A percentile compares a stretch with the other conserved stretches of the same genome.
phyloP scores from a whole-genome alignment of 2,888 invertebrate genomes.

The Patella depressa region DNA sequence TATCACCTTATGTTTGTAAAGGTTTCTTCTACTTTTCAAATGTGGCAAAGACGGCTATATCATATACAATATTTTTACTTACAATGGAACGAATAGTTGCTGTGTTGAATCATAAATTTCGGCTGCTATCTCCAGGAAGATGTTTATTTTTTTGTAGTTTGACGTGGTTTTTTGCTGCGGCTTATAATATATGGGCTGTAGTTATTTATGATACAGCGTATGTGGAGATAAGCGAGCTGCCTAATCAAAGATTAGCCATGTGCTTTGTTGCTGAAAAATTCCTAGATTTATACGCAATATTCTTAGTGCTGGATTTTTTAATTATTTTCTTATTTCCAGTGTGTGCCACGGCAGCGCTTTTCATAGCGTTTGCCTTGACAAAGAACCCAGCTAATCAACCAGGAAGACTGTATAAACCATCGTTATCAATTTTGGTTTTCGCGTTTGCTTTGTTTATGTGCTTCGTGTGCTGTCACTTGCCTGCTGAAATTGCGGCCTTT shows the following conservation, averaged over 20 bases:
- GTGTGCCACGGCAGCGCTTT: conserved; percentile 30
- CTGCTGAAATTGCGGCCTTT: conserved; percentile 53
- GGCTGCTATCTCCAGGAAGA: conserved; percentile 40
- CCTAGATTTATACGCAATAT: conserved; percentile 45
- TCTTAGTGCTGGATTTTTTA: conserved; percentile 49
- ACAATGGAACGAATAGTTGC: conserved; percentile 44
- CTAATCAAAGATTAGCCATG: conserved; percentile 28
- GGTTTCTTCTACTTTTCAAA: conserved; percentile 51
- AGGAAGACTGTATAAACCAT: conserved; percentile 34
- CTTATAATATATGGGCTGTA: conserved; percentile 66
- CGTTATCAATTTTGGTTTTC: conserved; percentile 39
- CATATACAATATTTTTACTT: conserved; percentile 43
- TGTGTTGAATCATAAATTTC: conserved; percentile 31
- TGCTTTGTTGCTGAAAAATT: conserved; percentile 53
- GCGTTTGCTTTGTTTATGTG: conserved; percentile 37
- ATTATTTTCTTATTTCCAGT: conserved; percentile 51
- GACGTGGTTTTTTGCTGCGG: conserved; percentile 65
- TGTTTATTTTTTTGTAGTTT: conserved; percentile 65
- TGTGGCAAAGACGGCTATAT: conserved; percentile 55
- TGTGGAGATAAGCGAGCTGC: conserved; percentile 15
- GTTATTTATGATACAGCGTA: conserved; percentile 49
- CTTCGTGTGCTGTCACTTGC: conserved; percentile 38
- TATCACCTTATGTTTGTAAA: conserved; percentile 52
- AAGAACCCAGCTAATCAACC: conserved; percentile 33
- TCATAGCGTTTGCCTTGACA: conserved; percentile 36